A percentile compares a stretch with the other conserved stretches of the same genome.
phyloP scores from a whole-genome alignment of 2,113 vertebrate species.

The Sceloporus undulatus region DNA sequence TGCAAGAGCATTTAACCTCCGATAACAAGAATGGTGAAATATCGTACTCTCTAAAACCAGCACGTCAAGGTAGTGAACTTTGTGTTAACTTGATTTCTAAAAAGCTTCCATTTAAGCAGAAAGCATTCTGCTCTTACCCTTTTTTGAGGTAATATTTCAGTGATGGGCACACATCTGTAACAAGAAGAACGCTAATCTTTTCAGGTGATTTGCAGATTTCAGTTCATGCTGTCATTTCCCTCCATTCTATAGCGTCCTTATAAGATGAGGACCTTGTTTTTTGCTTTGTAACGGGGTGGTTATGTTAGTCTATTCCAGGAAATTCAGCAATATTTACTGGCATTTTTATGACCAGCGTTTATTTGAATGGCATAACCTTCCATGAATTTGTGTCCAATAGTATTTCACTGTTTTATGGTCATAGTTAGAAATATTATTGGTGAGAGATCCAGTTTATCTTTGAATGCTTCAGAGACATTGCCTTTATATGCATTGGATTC shows the following conservation, averaged over 20 bases:
- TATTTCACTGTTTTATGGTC: too few relatives aligned
- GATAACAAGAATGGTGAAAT: slow-evolving; percentile 59
- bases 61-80: background rate
- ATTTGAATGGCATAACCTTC: too few relatives aligned
- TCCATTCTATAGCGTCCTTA: background rate
- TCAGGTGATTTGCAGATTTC: slow-evolving; percentile 26
- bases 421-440: background rate
- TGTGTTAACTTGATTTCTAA: background rate
- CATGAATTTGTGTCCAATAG: too few relatives aligned
- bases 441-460: background rate
- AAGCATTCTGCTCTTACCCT: background rate
- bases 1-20: slow-evolving; percentile 58
- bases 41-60: slow-evolving; percentile 60
- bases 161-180: background rate
- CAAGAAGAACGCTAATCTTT: background rate
- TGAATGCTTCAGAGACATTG: background rate
- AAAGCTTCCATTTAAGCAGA: background rate
- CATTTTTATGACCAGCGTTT: too few relatives aligned
- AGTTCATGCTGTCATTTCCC: background rate
- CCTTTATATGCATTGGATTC: background rate
- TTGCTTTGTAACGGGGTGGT: background rate
- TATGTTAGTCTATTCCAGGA: background rate
- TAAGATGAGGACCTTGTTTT: background rate
- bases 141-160: background rate
- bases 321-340: background rate